Evolutionary conservation across 2,113 vertebrate genomes (phyloP).

Genomic region (Oreochromis niloticus): DNA sequence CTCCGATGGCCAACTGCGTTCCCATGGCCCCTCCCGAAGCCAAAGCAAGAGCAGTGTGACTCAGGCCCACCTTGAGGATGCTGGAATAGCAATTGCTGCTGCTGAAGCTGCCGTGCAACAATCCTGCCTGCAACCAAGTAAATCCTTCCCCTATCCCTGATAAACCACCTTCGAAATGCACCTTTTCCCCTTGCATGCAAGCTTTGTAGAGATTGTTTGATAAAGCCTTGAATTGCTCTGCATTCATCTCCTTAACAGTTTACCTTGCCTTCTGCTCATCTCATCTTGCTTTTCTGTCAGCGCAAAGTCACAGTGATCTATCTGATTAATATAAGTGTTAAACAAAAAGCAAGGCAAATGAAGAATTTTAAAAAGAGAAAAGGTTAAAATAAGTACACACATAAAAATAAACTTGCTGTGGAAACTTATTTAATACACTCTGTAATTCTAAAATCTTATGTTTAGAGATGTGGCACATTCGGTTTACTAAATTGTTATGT

Average conservation of each 20-base stretch:
- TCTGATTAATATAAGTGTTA: neutral
- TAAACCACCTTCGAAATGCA: slow-evolving; percentile 88
- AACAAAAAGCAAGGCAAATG: neutral
- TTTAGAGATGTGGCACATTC: neutral
- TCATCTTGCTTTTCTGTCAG: slow-evolving; percentile 40
- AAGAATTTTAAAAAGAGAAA: neutral
- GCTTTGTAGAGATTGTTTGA: slow-evolving; percentile 28
- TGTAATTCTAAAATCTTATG: neutral
- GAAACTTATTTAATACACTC: neutral
- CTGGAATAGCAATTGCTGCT: slow-evolving; percentile 93
- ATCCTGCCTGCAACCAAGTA: slow-evolving; percentile 99
- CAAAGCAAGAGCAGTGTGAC: slow-evolving; percentile 99
- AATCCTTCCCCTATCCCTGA: slow-evolving; percentile 92
- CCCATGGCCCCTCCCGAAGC: slow-evolving; percentile 93
- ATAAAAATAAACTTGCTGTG: neutral
- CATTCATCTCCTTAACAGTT: slow-evolving; percentile 63
- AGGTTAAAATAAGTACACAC: neutral
- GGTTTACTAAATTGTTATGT: neutral
- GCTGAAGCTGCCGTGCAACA: slow-evolving; percentile 97
- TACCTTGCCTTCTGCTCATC: slow-evolving; percentile 21
- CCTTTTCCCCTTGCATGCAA: slow-evolving; percentile 81
- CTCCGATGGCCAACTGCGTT: slow-evolving; percentile 94
- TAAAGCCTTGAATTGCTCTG: slow-evolving; percentile 42
- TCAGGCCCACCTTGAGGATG: slow-evolving; percentile 95
- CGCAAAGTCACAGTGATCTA: slow-evolving; percentile 21